Evolutionary conservation across 1,140 invertebrate genomes (phyloP).

Genomic region (Papilio polytes): DNA sequence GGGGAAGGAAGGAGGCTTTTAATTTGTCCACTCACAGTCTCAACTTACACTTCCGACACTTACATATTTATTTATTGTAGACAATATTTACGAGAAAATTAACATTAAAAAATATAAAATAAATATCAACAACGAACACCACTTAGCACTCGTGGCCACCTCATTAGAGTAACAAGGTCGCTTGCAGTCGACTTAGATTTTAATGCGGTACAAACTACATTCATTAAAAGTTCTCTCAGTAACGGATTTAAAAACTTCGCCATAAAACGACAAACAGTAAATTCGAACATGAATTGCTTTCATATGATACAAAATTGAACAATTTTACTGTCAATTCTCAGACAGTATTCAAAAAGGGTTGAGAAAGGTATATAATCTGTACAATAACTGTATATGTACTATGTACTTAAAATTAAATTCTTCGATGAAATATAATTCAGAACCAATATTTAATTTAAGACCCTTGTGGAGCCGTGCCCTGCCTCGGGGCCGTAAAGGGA

Average conservation of each 20-base stretch:
- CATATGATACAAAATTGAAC: too few relatives aligned
- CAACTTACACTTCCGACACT: background rate
- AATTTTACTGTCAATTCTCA: too few relatives aligned
- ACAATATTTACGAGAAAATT: background rate
- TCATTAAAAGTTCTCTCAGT: background rate
- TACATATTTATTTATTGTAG: background rate
- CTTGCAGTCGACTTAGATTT: constrained; percentile 8
- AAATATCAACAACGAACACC: background rate
- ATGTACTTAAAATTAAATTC: background rate
- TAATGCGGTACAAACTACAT: background rate
- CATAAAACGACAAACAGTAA: background rate
- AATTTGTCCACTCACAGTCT: background rate
- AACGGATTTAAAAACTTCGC: background rate
- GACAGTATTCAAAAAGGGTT: too few relatives aligned
- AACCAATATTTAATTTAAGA: background rate
- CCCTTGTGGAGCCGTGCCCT: background rate
- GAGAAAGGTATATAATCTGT: too few relatives aligned
- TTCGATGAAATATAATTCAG: background rate
- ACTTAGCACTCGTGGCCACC: constrained; percentile 2
- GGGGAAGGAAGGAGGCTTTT: background rate
- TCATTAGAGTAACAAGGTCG: constrained; percentile 1
- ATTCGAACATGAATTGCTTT: too few relatives aligned
- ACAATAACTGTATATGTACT: background rate
- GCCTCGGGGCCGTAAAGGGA: background rate
- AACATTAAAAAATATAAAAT: background rate